Evolutionary conservation across 2,113 vertebrate species (phyloP).

Genomic region (Tragelaphus strepsiceros): DNA sequence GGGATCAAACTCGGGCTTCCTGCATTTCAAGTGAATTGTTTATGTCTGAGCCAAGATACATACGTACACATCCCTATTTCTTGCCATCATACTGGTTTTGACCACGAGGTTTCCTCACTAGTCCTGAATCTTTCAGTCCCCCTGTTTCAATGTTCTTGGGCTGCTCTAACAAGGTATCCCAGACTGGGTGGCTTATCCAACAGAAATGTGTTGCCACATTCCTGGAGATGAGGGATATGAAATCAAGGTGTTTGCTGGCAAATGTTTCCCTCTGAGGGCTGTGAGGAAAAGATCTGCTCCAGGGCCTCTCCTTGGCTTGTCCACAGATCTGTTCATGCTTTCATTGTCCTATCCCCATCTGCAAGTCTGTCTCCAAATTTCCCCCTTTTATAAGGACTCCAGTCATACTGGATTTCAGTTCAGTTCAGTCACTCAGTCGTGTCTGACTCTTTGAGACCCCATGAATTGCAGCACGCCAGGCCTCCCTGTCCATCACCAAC

Average conservation of each 20-base stretch:
- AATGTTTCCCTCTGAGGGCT: not conserved
- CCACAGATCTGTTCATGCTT: not conserved
- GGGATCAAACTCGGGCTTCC: not conserved
- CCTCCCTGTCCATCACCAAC: too few relatives aligned
- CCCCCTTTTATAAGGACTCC: not conserved
- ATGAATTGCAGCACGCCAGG: too few relatives aligned
- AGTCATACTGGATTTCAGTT: not conserved
- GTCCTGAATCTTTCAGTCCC: too few relatives aligned
- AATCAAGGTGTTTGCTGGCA: not conserved
- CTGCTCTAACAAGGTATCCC: not conserved
- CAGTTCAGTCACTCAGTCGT: too few relatives aligned
- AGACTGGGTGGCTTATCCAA: not conserved
- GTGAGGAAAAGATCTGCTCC: not conserved
- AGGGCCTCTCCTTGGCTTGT: not conserved
- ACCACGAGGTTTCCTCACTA: not conserved
- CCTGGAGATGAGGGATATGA: not conserved
- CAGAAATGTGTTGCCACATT: not conserved
- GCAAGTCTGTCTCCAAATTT: not conserved
- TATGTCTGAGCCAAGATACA: not conserved
- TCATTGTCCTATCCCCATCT: not conserved
- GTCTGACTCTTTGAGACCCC: too few relatives aligned
- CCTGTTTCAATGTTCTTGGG: not conserved
- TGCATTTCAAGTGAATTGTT: not conserved
- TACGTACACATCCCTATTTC: not conserved
- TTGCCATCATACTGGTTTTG: not conserved